Base-by-base conservation (phyloP, 2,888 invertebrate genomes). In the Barypeithes pellucidus region DNA sequence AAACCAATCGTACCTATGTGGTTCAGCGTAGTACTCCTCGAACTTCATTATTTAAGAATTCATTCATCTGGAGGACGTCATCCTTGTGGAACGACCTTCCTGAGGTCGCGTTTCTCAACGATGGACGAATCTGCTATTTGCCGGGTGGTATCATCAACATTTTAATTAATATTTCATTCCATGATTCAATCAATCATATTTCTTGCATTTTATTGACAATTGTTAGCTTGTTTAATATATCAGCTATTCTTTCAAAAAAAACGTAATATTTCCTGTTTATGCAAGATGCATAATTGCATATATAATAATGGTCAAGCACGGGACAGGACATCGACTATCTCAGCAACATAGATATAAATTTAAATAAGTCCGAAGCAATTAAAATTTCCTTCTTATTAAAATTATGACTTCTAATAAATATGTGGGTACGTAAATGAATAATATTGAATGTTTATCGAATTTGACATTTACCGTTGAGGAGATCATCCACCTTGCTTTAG, bases 401-500 rank as follows among this genome's bases (percentile, higher is more conserved):
- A 12, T 60, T 36, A 39, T 47, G 16, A 29, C 14, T 66, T 12
- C 54, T 24, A 54, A 29, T 54, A 54, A 66, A 66, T 66, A 54
- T 66, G 50, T 41, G 54, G 41, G 52, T 29, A 41, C 11, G n/a
- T 12, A 63, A 57, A 57, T 57, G 41, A 66, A 52, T 50, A 36
- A 54, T 54, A 39, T 66, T 24, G 54, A 36, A 41, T 54, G 41
- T 66, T 54, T 41, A 66, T 54, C 54, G 65, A 41, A 54, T 66
- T 66, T 22, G 54, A 66, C 65, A 41, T 66, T 63, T 36, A 50
- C 63, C 63, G 47, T 63, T 63, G 47, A 22, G 36, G 36, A 47
- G 63, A 50, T 36, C 54, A 66, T 66, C 54, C 54, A 66, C 65
- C 65, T 66, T 66, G 65, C 41, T 66, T 52, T 54, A 66, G 54